Evolutionary conservation across 2,888 invertebrate species (phyloP).

Genomic region (Ectobius pallidus): DNA sequence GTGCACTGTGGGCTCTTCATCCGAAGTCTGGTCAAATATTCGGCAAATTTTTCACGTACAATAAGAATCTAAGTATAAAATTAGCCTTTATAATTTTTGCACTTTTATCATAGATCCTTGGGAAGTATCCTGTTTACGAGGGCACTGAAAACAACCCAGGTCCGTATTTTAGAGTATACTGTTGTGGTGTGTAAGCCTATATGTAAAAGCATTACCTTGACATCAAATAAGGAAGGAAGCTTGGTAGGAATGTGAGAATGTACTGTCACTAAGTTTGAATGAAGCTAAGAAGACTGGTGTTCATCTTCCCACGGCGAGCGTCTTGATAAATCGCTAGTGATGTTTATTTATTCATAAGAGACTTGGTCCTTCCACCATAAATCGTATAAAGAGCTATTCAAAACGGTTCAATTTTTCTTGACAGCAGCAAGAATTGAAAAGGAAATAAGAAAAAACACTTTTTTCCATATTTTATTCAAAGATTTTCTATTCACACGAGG

Average conservation of each 20-base stretch:
- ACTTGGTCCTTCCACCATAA: constrained; percentile 2
- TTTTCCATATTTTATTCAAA: constrained; percentile 23
- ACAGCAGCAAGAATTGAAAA: constrained; percentile 23
- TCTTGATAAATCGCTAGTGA: constrained; percentile 8
- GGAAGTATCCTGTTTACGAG: too few relatives aligned
- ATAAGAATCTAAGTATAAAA: too few relatives aligned
- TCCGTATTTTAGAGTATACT: too few relatives aligned
- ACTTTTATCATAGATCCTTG: too few relatives aligned
- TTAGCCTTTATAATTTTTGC: too few relatives aligned
- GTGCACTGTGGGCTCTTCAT: too few relatives aligned
- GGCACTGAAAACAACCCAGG: too few relatives aligned
- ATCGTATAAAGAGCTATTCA: constrained; percentile 17
- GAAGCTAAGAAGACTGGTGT: too few relatives aligned
- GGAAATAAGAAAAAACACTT: background rate
- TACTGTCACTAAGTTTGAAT: background rate
- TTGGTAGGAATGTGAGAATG: background rate
- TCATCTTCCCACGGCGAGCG: background rate
- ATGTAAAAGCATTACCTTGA: too few relatives aligned
- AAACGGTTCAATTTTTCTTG: constrained; percentile 28
- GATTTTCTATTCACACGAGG: constrained; percentile 6
- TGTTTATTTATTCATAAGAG: constrained; percentile 26
- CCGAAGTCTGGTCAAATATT: too few relatives aligned
- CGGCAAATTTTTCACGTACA: too few relatives aligned
- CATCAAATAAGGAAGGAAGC: background rate
- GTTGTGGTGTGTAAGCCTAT: too few relatives aligned